Evolutionary conservation across 2,888 invertebrate species (phyloP), one percentile per base, ranked within the genome.

Genomic region (Ophonus ardosiacus): DNA sequence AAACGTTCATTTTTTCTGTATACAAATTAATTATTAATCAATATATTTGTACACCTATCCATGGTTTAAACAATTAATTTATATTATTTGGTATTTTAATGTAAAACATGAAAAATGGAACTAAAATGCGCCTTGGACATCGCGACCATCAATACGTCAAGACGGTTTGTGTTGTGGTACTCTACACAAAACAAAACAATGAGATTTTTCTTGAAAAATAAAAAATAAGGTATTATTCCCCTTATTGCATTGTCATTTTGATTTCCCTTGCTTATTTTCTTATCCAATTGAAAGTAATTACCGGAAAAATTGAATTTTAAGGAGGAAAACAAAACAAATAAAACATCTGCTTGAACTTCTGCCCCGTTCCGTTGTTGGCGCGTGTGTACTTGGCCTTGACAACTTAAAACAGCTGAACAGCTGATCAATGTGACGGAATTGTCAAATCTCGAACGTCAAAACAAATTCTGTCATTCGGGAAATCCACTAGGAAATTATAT

Each of bases 381-480:
- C 61, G 68, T 68, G 51, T 65, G 68, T 61, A 74, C 40, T 57
- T 78, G 84, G 84, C 84, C 84, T 84, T 84, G 84, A 84, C 24
- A 76, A 84, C n/a, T 63, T 83, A 31, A 15, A 84, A 84, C 84
- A 84, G 84, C 84, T 84, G 84, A 84, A 84, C 84, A 84, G 84
- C 84, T 84, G 84, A 84, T 84, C 84, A 84, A 84, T 84, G 74
- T 82, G 71, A 71, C 71, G 51, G 57, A 76, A 43, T 74, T 74
- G 83, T 83, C 83, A 71, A 81, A 81, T 31, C 57, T 7, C 57
- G 63, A 24, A 82, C 71, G 82, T 82, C 84, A 84, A 84, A 76
- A 84, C 84, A 84, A 82, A 61, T 82, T 82, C 65, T 63, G 57
- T 57, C 68, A 71, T 82, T 31, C n/a, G 38, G 56, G 31, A 82